Percentiles rank a stretch among this genome's conserved stretches.
phyloP scores from a whole-genome alignment of 2,113 vertebrate species.

The Halichoeres trimaculatus region DNA sequence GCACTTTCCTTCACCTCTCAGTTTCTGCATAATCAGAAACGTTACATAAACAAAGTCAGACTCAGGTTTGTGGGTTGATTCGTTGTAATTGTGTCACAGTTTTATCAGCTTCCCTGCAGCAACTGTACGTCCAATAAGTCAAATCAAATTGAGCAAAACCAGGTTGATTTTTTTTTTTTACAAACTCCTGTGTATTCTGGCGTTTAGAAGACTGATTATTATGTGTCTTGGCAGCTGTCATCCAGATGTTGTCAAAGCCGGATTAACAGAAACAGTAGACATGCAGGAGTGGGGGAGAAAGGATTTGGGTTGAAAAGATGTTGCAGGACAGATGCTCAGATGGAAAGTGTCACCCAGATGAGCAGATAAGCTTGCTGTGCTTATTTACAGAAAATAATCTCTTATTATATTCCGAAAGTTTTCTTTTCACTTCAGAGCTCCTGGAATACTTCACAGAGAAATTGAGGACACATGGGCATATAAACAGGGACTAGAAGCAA shows the following conservation, averaged over 20 bases:
- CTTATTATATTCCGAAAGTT: background rate
- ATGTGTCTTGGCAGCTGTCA: slow-evolving; percentile 55
- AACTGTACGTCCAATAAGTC: slow-evolving; percentile 32
- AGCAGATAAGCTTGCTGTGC: slow-evolving; percentile 13
- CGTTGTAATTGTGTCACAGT: slow-evolving; percentile 15
- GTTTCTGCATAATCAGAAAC: slow-evolving; percentile 1
- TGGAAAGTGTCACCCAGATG: slow-evolving; percentile 20
- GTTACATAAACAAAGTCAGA: slow-evolving; percentile 7
- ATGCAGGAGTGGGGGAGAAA: background rate
- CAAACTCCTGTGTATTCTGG: slow-evolving; percentile 6
- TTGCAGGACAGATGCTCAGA: slow-evolving; percentile 36
- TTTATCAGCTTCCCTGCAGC: slow-evolving; percentile 14
- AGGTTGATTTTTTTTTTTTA: background rate
- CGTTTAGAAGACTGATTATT: slow-evolving; percentile 29
- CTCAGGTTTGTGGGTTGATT: slow-evolving; percentile 17
- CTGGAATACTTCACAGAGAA: no score
- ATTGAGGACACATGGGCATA: no score
- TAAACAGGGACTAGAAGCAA: background rate
- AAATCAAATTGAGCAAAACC: slow-evolving; percentile 25
- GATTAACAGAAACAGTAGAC: slow-evolving; percentile 11
- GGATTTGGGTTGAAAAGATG: slow-evolving; percentile 4
- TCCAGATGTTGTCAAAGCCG: slow-evolving; percentile 36
- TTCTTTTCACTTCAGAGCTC: no score
- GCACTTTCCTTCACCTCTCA: slow-evolving; percentile 40
- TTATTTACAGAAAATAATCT: slow-evolving; percentile 8